Conservation (phyloP, 1,140 invertebrate genomes). For the Linepithema humile region DNA sequence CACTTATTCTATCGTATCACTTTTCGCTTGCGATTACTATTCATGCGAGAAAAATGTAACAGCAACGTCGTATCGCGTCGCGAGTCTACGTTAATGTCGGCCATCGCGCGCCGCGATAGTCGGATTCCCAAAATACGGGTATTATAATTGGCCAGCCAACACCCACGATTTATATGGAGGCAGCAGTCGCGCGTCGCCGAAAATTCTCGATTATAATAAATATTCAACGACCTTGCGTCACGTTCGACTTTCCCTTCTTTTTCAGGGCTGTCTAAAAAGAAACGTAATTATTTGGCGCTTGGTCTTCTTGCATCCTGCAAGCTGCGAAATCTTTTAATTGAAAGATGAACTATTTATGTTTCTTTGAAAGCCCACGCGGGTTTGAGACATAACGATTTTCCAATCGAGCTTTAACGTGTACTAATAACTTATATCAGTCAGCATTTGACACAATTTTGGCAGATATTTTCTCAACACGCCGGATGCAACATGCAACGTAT, state of each 20-base stretch:
- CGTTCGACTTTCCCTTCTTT: not conserved
- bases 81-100: slow-evolving; percentile 26
- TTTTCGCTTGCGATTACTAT: slow-evolving; percentile 45
- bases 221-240: slow-evolving; percentile 50
- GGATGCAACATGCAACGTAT: not conserved
- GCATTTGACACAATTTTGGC: slow-evolving; percentile 19
- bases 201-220: slow-evolving; percentile 56
- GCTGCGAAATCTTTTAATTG: not conserved
- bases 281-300: not conserved
- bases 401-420: not conserved
- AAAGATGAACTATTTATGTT: not conserved
- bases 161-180: slow-evolving; percentile 56
- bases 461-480: slow-evolving; percentile 26
- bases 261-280: slow-evolving; percentile 20
- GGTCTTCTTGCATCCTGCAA: not conserved
- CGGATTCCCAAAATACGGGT: slow-evolving; percentile 60
- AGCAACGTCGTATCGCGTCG: not conserved
- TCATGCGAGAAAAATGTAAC: slow-evolving; percentile 56
- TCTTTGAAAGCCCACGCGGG: not conserved
- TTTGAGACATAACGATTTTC: not conserved
- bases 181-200: slow-evolving; percentile 13
- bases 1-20: slow-evolving; percentile 40
- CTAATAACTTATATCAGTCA: slow-evolving; percentile 12
- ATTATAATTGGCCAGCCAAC: slow-evolving; percentile 66
- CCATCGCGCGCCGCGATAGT: slow-evolving; percentile 12